Evolutionary conservation across 2,888 invertebrate species (phyloP), one percentile per base, ranked within the genome.

Genomic region (Rotaria magnacalcarata): DNA sequence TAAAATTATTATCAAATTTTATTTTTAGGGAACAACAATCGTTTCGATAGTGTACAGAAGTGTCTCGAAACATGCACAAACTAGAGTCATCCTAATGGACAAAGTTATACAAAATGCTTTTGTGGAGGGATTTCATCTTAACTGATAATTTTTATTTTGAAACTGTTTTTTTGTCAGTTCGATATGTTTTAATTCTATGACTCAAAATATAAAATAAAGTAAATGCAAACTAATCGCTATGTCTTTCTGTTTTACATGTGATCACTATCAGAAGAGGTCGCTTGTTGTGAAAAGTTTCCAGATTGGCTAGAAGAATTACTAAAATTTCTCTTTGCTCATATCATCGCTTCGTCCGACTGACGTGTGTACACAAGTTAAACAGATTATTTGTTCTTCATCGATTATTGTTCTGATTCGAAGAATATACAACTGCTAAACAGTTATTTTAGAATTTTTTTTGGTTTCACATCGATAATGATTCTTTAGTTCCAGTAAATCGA

Each of bases 1-100:
- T 3, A 52, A 84, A 52, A 50, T 21, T n/a, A 75, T 50, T 50
- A 56, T 52, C 52, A 11, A 52, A 11, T 52, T n/a, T 50, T 19
- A 50, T 58, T 52, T 21, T 58, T 58, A 74, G 86, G 84, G 21
- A 86, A 86, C 58, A 52, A 67, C 16, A 86, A 86, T 47, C 67
- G 67, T 54, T 86, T 86, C n/a, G 80, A 74, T 74, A 67, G 11
- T 43, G 58, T 85, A 47, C 7, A 47, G 4, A 85, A 86, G 10
- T 86, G 86, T 84, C 7, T 75, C 3, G 43, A 34, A 34, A 19
- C 56, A 11, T 86, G 86, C 58, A 34, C n/a, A 52, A 85, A 67
- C 67, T 0, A 16, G 4, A 14, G 14, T 21, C 27, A 14, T 16
- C 67, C 34, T 0, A 67, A 16, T 6, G 67, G 2, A 2, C 5